phyloP scores from a whole-genome alignment of 1,140 invertebrate species.

The Heliothis subflexa region DNA sequence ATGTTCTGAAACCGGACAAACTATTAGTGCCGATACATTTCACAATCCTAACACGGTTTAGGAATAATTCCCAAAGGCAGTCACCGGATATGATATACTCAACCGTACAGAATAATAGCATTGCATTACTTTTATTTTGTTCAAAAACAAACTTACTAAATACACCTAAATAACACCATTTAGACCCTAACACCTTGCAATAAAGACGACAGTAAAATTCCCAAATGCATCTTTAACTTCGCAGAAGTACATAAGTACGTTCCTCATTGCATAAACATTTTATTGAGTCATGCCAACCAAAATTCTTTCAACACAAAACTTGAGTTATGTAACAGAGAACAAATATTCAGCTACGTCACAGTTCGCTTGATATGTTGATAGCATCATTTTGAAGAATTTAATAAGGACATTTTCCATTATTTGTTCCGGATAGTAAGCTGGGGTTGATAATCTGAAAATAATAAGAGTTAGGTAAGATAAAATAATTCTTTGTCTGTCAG shows the following conservation, averaged over 20 bases:
- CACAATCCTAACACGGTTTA: conserved; percentile 21
- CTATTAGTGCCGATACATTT: conserved; percentile 2
- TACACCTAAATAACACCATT: background rate
- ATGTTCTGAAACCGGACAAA: conserved; percentile 9
- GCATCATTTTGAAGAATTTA: background rate
- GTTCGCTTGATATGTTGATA: background rate
- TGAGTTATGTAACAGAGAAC: background rate
- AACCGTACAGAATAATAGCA: conserved; percentile 19
- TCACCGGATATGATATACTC: conserved; percentile 15
- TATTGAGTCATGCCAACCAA: conserved; percentile 15
- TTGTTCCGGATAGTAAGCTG: background rate
- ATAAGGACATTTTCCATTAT: background rate
- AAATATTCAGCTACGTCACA: background rate
- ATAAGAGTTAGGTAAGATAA: background rate
- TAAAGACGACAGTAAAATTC: background rate
- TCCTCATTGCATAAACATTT: conserved; percentile 29
- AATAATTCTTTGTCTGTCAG: no score
- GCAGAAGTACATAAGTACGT: conserved; percentile 6
- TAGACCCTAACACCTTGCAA: background rate
- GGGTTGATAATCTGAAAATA: background rate
- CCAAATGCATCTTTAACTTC: background rate
- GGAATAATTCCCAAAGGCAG: conserved; percentile 26
- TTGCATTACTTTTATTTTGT: conserved; percentile 46
- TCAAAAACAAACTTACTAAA: background rate
- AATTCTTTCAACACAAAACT: conserved; percentile 24